A percentile compares a stretch with the other conserved stretches of the same genome.
These are phyloP conservation scores for Chondrilla cf. caribensis DNA, from an alignment of 37 sponge, comb jelly and placozoan species.

Conservation along the genomic window DNA sequence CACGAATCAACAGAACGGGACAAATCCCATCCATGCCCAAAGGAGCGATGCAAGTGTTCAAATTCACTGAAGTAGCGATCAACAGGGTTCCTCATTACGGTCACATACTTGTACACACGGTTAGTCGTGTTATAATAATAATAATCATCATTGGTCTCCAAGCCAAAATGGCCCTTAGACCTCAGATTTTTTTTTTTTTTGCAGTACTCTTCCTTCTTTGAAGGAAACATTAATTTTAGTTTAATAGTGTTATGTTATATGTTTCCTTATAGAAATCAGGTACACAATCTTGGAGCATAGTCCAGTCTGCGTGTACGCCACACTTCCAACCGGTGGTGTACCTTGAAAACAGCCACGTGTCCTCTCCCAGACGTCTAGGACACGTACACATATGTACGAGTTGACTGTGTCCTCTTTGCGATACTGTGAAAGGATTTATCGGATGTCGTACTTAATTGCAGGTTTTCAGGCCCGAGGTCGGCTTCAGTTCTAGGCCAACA, in stretches of 20 bases:
- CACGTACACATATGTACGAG: background rate
- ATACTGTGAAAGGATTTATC: no score
- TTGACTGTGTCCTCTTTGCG: background rate
- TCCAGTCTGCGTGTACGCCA: constrained; percentile 74
- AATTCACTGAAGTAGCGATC: constrained; percentile 82
- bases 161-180: no score
- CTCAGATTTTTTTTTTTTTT: no score
- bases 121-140: background rate
- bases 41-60: constrained; percentile 64
- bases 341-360: constrained; percentile 80
- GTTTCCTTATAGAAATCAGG: constrained; percentile 11
- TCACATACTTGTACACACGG: constrained; percentile 42
- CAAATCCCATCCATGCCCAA: constrained; percentile 69
- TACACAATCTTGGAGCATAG: constrained; percentile 64
- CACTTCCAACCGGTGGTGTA: constrained; percentile 83
- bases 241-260: no score
- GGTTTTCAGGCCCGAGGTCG: background rate
- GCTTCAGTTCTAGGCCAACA: background rate
- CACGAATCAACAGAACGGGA: constrained; percentile 21
- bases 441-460: no score
- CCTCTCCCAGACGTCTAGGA: background rate
- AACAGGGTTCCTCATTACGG: constrained; percentile 75
- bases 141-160: no score
- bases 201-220: no score
- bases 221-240: no score